Conservation (phyloP, 2,888 invertebrate genomes). For the Merodon equestris region DNA sequence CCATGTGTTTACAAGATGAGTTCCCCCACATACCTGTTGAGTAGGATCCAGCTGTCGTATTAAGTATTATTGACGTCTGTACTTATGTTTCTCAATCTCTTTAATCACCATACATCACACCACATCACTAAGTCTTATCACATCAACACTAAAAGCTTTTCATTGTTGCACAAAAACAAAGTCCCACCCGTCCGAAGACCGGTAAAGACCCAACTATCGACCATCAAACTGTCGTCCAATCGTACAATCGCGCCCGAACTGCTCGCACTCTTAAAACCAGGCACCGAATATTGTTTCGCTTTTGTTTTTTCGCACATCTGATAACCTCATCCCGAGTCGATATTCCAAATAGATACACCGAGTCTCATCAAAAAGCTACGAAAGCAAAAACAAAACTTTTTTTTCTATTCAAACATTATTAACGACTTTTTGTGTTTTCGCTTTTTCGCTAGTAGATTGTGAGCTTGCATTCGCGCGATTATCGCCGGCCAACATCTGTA, state of each 20-base stretch:
- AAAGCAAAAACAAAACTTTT: not conserved
- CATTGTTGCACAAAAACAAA: constrained; percentile 15
- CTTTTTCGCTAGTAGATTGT: not conserved
- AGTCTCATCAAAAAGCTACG: no score
- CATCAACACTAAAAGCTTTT: constrained; percentile 25
- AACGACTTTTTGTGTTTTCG: not conserved
- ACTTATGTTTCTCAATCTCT: no score
- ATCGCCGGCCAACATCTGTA: constrained; percentile 3
- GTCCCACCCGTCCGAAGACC: constrained; percentile 12
- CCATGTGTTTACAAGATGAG: no score
- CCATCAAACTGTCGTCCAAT: constrained; percentile 11
- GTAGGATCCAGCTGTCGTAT: no score
- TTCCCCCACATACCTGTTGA: constrained; percentile 1
- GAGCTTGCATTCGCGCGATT: constrained; percentile 7
- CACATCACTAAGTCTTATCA: constrained; percentile 24
- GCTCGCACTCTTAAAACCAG: not conserved
- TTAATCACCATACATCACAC: constrained; percentile 13
- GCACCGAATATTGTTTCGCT: constrained; percentile 21
- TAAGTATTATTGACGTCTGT: no score
- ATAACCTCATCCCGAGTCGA: constrained; percentile 39
- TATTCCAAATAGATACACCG: constrained; percentile 32
- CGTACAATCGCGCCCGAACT: not conserved
- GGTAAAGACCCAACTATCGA: not conserved
- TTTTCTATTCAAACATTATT: not conserved
- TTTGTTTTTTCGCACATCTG: constrained; percentile 32